Base-by-base conservation (phyloP, 2,797 vertebrate genomes). In the Lutjanus campechanus region DNA sequence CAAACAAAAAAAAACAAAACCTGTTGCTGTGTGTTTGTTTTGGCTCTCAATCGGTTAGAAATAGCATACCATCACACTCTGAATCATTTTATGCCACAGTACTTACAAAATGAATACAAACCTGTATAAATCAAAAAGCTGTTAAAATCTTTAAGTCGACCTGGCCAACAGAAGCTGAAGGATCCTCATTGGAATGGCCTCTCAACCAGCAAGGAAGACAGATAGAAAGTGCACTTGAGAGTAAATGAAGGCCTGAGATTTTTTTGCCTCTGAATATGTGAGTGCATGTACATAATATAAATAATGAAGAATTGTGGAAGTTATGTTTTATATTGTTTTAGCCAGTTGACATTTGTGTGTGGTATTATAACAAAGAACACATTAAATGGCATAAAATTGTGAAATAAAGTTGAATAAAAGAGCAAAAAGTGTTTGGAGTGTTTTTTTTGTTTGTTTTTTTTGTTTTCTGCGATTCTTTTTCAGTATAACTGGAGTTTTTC, bases 321-420 rank as follows among this genome's bases (percentile, higher is more conserved):
- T 91, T 93, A 91, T 94, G 92, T 95, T 95, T 95, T 95, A 94
- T 95, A 94, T 94, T 94, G 92, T 95, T 94, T 95, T 94, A 95
- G 94, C 92, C 91, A 92, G 90, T 93, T 88, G 89, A 92, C 93
- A 92, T 92, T 90, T 93, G 90, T 94, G 89, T 92, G 93, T 94
- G 92, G 83, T 94, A 89, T 93, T 92, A 91, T 85, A 89, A 92
- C 76, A 88, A 89, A 91, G 82, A 89, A 93, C 88, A 92, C 87
- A 89, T 87, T 87, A 91, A 88, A 94, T 91, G 91, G 90, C 91
- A 90, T 91, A 88, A 47, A 91, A 87, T 89, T 93, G 93, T 94
- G 92, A 91, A 93, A 91, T 94, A 91, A 94, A 93, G 86, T 88
- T 83, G 60, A 88, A 88, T 84, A 84, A 91, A 94, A 91, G 55